Conservation (phyloP, 2,888 invertebrate species). For the Parnassius smintheus region DNA sequence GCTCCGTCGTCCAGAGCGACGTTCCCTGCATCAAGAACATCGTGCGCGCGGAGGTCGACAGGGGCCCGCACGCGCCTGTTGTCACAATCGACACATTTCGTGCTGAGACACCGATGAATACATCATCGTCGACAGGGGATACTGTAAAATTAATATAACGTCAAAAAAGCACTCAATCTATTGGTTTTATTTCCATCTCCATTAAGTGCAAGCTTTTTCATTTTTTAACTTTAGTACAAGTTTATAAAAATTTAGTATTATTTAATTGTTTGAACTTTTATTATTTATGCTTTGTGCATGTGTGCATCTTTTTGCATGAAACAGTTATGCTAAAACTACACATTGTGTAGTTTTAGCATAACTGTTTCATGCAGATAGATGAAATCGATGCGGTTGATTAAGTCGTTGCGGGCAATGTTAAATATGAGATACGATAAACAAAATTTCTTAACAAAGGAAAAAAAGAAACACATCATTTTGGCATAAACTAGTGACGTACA, state of each 20-base stretch:
- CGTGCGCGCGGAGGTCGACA: slow-evolving; percentile 60
- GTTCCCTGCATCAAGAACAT: slow-evolving; percentile 70
- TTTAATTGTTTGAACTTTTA: too few relatives aligned
- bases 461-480: background rate
- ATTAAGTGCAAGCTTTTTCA: too few relatives aligned
- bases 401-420: too few relatives aligned
- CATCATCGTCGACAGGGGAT: slow-evolving; percentile 78
- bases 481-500: background rate
- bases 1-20: slow-evolving; percentile 57
- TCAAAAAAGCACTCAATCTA: background rate
- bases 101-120: slow-evolving; percentile 85
- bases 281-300: too few relatives aligned
- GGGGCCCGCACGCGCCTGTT: slow-evolving; percentile 74
- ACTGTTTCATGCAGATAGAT: slow-evolving; percentile 2
- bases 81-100: slow-evolving; percentile 86
- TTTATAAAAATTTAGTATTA: too few relatives aligned
- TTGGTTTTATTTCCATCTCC: too few relatives aligned
- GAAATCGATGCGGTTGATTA: background rate
- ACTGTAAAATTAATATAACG: slow-evolving; percentile 54
- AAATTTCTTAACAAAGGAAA: too few relatives aligned
- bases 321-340: too few relatives aligned
- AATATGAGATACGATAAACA: too few relatives aligned
- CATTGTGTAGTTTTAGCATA: background rate
- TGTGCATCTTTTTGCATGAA: too few relatives aligned
- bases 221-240: too few relatives aligned